Evolutionary conservation across 2,113 vertebrate species (phyloP), one percentile per base, ranked within the genome.

Genomic region (Atherinomorus stipes): DNA sequence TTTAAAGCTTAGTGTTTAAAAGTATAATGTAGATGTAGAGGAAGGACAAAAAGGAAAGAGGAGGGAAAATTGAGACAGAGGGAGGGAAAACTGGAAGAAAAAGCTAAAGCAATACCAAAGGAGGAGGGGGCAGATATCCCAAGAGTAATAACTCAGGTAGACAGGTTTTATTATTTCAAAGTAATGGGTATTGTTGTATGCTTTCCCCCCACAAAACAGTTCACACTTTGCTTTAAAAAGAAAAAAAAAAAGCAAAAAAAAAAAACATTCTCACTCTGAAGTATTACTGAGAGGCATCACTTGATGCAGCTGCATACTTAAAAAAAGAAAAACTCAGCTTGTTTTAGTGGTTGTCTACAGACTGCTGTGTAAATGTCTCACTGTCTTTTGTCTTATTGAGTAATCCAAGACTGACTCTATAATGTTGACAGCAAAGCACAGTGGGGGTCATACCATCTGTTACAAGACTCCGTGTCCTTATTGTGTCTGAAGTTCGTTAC

Each of bases 41-140:
- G 68, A n/a, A 53, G 40, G 31, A 47, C 22, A 64, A 45, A n/a
- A 42, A 50, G 62, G 73, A 76, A 74, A 81, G 66, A 71, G 76
- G 70, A 83, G 66, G 56, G 80, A 72, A 85, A 78, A 53, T 21
- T 16, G 79, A 81, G 81, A 45, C 26, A 15, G 68, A 85, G 62
- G 63, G 76, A 76, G 81, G 76, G 83, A 72, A 85, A 80, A 21
- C 42, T 59, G 44, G 44, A 67, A 38, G 45, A 37, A 61, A 58
- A 53, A 76, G 72, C 26, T 72, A 52, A 60, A 64, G 58, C 38
- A 74, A 31, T 67, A 44, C 16, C 18, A 15, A 18, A 16, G 13
- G 42, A 18, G 42, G 16, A 15, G 42, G 4, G 42, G 15, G 42
- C 11, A 6, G 28, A 6, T 31, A 31, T 7, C 31, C 31, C 31